Percentiles rank a stretch among this genome's conserved stretches.
These are phyloP conservation scores for Halcyon badia DNA, from an alignment of 2,797 vertebrate genomes.

Conservation along the genomic window DNA sequence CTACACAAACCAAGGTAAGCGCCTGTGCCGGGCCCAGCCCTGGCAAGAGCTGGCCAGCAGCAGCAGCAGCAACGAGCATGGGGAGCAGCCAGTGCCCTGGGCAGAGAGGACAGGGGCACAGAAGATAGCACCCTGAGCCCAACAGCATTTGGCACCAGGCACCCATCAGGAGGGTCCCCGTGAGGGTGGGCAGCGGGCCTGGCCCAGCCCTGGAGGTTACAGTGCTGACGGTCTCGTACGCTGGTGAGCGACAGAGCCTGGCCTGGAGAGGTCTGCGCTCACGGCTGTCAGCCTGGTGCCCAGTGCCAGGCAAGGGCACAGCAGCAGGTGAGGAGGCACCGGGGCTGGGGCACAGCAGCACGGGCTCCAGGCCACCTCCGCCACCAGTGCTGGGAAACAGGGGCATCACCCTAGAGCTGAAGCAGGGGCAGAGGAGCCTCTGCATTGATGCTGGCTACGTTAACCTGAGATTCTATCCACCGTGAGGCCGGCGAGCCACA, in stretches of 20 bases:
- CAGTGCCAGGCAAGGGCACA: rapidly evolving
- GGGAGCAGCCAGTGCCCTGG: not conserved
- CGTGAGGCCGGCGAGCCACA: not conserved
- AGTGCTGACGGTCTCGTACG: conserved; percentile 6
- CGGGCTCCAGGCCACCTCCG: not conserved
- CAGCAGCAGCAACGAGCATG: not conserved
- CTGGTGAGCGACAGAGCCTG: rapidly evolving
- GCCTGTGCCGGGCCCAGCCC: not conserved
- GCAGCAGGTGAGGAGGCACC: not conserved
- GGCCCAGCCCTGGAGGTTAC: conserved; percentile 43
- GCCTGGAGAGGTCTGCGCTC: not conserved
- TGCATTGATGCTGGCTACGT: conserved; percentile 19
- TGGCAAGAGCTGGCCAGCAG: not conserved
- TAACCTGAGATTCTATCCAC: conserved; percentile 65
- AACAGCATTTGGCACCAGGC: conserved; percentile 42
- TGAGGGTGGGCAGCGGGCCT: not conserved
- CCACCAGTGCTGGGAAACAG: not conserved
- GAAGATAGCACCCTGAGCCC: not conserved
- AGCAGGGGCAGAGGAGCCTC: not conserved
- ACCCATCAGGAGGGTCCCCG: not conserved
- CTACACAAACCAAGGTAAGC: not conserved
- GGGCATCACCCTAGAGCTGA: not conserved
- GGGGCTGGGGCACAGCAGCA: not conserved
- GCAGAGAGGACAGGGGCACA: not conserved
- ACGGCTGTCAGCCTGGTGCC: not conserved